Evolutionary conservation across 2,888 invertebrate genomes (phyloP), one percentile per base, ranked within the genome.

Genomic region (Sycophila texana): DNA sequence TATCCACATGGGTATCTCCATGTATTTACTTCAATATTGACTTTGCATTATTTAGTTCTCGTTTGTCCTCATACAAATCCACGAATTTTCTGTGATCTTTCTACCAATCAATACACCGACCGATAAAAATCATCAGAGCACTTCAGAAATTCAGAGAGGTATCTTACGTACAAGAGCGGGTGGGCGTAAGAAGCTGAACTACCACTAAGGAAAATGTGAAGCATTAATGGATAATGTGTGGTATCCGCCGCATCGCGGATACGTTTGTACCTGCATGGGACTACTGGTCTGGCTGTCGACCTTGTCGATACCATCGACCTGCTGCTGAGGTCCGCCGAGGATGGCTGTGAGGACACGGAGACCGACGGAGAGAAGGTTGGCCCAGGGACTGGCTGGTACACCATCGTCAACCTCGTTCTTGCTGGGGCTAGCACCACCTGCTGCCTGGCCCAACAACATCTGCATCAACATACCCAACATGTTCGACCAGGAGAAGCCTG

Each of bases 401-500:
- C 94, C 92, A 14, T 90, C 91, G 82, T 94, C 94, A 80, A 94
- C 93, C 88, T 97, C 96, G 79, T 96, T 96, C 91, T 97, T 97
- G 88, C 94, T 95, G 49, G 96, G 96, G 81, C 96, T 95, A 60
- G 92, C 92, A 22, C 92, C 92, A 3, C 91, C 91, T 55, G 92
- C 94, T 0, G 92, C 91, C 87, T 95, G 92, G 58, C 92, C 96
- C 91, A 97, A 95, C 87, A 97, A 92, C 95, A 97, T 95, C 90
- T 96, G 96, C 94, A 97, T 95, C 82, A 97, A 92, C 92, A 96
- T 95, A 77, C 95, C 95, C 86, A 97, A 91, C 93, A 97, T 94
- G 90, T 95, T 96, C 68, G 96, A 95, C 97, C 97, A 97, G 22
- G 96, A 96, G 90, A 97, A 97, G 75, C 96, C 96, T 70, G 93